Percentiles rank a stretch among this genome's conserved stretches.
Conservation (phyloP, 2,888 invertebrate species). For the Miltochrista miniata region DNA sequence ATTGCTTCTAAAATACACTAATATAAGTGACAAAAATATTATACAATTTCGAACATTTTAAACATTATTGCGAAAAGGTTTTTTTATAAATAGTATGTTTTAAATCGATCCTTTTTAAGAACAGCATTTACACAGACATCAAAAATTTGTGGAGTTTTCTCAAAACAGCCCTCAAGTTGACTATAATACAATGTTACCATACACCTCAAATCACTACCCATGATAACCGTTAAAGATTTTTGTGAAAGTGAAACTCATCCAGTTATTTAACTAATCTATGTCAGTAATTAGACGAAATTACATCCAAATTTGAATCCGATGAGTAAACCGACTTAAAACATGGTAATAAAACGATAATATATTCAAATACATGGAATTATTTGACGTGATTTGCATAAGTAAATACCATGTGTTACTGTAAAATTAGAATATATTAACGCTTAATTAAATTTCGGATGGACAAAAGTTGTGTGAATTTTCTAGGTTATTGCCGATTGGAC, state of each 20-base stretch:
- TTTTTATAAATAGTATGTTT: too few relatives aligned
- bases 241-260: background rate
- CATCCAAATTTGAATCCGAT: background rate
- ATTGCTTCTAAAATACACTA: too few relatives aligned
- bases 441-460: background rate
- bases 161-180: too few relatives aligned
- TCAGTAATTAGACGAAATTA: background rate
- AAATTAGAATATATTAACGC: slow-evolving; percentile 5
- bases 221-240: too few relatives aligned
- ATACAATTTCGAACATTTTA: too few relatives aligned
- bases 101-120: too few relatives aligned
- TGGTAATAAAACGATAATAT: background rate
- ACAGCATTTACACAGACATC: too few relatives aligned
- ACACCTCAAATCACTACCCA: too few relatives aligned
- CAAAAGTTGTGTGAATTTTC: background rate
- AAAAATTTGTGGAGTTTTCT: too few relatives aligned
- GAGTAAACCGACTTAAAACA: background rate
- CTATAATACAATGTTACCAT: too few relatives aligned
- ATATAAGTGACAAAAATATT: too few relatives aligned
- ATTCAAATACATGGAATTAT: background rate
- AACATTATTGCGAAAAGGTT: too few relatives aligned
- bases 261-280: background rate
- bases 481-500: background rate
- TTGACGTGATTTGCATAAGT: background rate
- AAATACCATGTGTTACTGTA: background rate